phyloP scores from a whole-genome alignment of 1,140 invertebrate species.

The Phymorhynchus buccinoides region DNA sequence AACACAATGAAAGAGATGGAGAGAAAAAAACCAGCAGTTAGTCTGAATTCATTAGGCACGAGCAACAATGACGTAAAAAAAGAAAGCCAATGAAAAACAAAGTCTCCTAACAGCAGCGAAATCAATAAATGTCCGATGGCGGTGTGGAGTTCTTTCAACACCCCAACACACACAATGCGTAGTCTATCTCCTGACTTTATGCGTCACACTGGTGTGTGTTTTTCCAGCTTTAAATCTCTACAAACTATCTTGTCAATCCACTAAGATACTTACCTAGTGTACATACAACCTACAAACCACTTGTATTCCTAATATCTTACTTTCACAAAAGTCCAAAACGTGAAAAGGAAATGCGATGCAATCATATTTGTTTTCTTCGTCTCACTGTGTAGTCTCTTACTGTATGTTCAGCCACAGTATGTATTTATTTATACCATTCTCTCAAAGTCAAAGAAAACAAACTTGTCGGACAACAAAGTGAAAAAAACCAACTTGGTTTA shows the following conservation, averaged over 20 bases:
- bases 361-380: too few relatives aligned
- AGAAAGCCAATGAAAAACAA: neutral
- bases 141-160: too few relatives aligned
- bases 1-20: neutral
- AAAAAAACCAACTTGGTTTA: neutral
- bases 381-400: too few relatives aligned
- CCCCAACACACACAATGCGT: too few relatives aligned
- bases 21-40: neutral
- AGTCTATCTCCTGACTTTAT: too few relatives aligned
- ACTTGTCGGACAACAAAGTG: neutral
- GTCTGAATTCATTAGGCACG: conserved; percentile 12
- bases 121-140: neutral
- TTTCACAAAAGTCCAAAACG: too few relatives aligned
- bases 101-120: neutral
- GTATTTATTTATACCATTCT: too few relatives aligned
- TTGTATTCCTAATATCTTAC: too few relatives aligned
- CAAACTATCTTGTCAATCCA: neutral
- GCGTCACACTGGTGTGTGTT: too few relatives aligned
- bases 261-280: neutral
- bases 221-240: neutral
- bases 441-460: too few relatives aligned
- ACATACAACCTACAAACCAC: neutral
- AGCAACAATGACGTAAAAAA: conserved; percentile 4
- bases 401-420: too few relatives aligned
- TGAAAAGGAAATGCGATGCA: too few relatives aligned